These are phyloP conservation scores for Caerostris darwini DNA, from an alignment of 1,140 invertebrate genomes.

Conservation along the genomic window DNA sequence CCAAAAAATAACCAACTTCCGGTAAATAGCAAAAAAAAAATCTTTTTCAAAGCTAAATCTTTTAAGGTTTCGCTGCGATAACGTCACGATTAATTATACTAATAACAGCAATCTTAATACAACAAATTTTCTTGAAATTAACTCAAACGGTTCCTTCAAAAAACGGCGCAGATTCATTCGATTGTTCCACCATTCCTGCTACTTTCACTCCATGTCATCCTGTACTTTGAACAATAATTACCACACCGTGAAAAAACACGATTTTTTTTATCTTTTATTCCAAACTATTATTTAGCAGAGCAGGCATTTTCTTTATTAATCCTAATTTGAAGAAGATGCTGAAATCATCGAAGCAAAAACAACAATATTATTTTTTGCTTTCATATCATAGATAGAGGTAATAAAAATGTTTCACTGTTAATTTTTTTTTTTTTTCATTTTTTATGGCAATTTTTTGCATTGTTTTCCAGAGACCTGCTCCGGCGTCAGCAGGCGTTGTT, in stretches of 20 bases:
- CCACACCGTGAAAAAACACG: background rate
- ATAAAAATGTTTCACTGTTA: background rate
- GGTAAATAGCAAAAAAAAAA: no score
- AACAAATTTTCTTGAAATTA: no score
- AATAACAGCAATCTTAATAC: no score
- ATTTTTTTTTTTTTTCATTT: no score
- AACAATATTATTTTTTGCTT: background rate
- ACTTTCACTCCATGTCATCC: no score
- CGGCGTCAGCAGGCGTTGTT: background rate
- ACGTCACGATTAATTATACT: no score
- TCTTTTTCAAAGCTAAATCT: no score
- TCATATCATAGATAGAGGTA: background rate
- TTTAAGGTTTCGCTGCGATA: no score
- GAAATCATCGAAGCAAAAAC: background rate
- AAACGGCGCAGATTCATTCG: no score
- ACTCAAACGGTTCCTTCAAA: no score
- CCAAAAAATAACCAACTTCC: no score
- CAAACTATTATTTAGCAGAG: background rate
- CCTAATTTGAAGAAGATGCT: slow-evolving; percentile 54
- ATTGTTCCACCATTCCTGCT: no score
- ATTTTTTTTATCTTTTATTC: background rate
- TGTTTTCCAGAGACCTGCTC: background rate
- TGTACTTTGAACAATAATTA: background rate
- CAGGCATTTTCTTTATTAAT: slow-evolving; percentile 53
- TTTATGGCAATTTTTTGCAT: background rate